Evolutionary conservation across 2,113 vertebrate genomes (phyloP).

Genomic region (Uropsilus gracilis): DNA sequence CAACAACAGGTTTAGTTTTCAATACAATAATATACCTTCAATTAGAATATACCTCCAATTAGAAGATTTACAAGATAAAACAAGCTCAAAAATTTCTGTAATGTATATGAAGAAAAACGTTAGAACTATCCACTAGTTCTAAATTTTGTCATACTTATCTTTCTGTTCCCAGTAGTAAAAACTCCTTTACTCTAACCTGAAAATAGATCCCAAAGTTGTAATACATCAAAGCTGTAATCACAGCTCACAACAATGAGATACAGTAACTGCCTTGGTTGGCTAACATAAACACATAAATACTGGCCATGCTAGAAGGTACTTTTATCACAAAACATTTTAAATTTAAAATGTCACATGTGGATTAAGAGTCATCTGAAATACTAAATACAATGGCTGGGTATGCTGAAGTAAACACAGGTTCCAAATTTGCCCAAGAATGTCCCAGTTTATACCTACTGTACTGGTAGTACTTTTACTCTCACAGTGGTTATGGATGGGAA

Average conservation of each 20-base stretch:
- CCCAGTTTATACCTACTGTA: neutral
- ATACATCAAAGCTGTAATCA: neutral
- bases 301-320: neutral
- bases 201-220: neutral
- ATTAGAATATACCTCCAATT: neutral
- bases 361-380: slow-evolving; percentile 11
- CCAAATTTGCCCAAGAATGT: neutral
- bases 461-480: neutral
- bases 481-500: neutral
- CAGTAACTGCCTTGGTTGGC: neutral
- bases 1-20: slow-evolving; percentile 20
- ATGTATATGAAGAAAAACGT: slow-evolving; percentile 6
- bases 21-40: neutral
- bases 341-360: neutral
- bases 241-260: neutral
- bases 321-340: neutral
- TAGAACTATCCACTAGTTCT: neutral
- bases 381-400: neutral
- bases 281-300: neutral
- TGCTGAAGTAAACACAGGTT: neutral
- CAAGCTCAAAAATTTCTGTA: neutral
- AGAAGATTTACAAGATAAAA: slow-evolving; percentile 20
- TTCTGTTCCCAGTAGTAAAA: slow-evolving; percentile 1
- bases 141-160: neutral
- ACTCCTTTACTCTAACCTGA: neutral